phyloP scores from a whole-genome alignment of 2,888 invertebrate species.

The Steinernema carpocapsae region DNA sequence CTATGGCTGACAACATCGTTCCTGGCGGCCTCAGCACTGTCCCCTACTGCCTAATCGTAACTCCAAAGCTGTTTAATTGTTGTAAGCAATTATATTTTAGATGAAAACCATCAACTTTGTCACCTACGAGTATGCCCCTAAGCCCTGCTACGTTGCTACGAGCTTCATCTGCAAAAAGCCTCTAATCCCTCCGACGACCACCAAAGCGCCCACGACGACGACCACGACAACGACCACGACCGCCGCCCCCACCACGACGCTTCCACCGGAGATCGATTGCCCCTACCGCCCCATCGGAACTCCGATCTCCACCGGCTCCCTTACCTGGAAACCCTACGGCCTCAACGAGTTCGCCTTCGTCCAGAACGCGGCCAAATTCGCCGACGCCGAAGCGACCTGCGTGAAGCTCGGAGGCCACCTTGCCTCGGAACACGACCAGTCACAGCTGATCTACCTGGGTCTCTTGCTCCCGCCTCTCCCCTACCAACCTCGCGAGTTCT shows the following conservation, averaged over 20 bases:
- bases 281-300: background rate
- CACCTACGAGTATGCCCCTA: background rate
- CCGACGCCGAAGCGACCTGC: constrained; percentile 32
- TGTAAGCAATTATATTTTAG: background rate
- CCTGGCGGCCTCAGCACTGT: background rate
- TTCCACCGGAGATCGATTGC: background rate
- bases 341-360: background rate
- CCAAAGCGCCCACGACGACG: background rate
- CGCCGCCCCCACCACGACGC: background rate
- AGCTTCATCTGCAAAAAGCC: background rate
- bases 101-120: background rate
- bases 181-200: background rate
- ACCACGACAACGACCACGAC: background rate
- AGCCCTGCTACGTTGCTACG: background rate
- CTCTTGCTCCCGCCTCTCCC: background rate
- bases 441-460: background rate
- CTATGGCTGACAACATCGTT: background rate
- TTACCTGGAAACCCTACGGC: background rate
- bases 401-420: constrained; percentile 30
- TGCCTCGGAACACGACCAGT: background rate
- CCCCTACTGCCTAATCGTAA: background rate
- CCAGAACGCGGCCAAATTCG: background rate
- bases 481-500: constrained; percentile 10
- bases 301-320: background rate
- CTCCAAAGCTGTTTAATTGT: no score